Base-by-base conservation (phyloP, 2,888 invertebrate species). In the Pocota personata region DNA sequence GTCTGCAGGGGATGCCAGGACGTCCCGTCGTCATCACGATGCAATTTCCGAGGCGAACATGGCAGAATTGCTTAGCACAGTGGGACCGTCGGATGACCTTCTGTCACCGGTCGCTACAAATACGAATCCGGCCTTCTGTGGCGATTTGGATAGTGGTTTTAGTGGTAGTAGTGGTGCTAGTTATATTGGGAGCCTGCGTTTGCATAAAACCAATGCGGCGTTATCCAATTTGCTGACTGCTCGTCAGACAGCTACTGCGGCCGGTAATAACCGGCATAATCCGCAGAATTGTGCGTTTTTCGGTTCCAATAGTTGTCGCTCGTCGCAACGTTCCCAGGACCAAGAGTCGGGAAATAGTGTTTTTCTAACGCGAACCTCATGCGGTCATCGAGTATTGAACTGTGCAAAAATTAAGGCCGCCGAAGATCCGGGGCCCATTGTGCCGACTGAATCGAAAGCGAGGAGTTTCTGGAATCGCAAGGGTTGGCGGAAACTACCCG, bases 91-190 rank as follows among this genome's bases (percentile, higher is more conserved):
- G 5, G 89, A 89, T 67, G 95, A 96, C 91, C 92, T 96, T 88
- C 92, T 96, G 89, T 87, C 75, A 21, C 78, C 83, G 43, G 87
- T 87, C 16, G 80, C 87, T 32, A 87, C 88, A 46, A 88, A 88
- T 82, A 89, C 88, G 16, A 89, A 89, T 87, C 94, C 95, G 60
- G 89, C 88, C 19, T 89, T 89, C 90, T 88, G 92, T 89, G 88
- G 89, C 72, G 96, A 96, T 92, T 93, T 96, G 90, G 97, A 97
- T 92, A 96, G 96, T 91, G 96, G 96, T 67, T 96, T 96, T 92
- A 96, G 96, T 92, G 96, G 96, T 89, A 96, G 96, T 92, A 96
- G 96, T 90, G 96, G 96, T 88, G 96, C 96, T 88, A 96, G 96
- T 93, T 96, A 96, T 92, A 95, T 95, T 8, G 95, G 95, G 79